Base-by-base conservation (phyloP, 2,888 invertebrate genomes). In the Cyclophora punctaria region DNA sequence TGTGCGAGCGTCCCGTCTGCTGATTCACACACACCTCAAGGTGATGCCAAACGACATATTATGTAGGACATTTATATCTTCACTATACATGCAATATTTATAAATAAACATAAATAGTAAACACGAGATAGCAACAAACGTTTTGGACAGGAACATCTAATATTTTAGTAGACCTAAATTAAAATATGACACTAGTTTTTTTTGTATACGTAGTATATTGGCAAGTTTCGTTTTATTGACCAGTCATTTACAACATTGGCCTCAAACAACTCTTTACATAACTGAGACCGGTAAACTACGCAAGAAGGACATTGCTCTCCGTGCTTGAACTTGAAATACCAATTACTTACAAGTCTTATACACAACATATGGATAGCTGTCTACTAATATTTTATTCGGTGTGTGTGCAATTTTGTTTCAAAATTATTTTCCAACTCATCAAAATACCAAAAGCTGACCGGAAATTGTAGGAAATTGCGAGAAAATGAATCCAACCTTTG, bases 381-480 rank as follows among this genome's bases (percentile, higher is more conserved):
- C 20, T 20, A 20, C 20, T 20, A 20, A 20, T 20, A 20, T 20
- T 20, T 20, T 20, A 20, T 20, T 20, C 20, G 20, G 20, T 20
- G 20, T 20, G 20, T 20, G 20, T 20, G 20, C 20, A 20, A 20
- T 20, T 20, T 20, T 20, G 20, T 20, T 20, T 43, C 35, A 78
- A 83, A 84, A 83, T 80, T 72, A 84, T 80, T 83, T 82, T 78
- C 73, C 73, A 75, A 71, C 72, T 74, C 77, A 80, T 77, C 78
- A 77, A 78, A 74, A 71, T 75, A 78, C 78, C 73, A 78, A 81
- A 80, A 76, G 82, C 63, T 78, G 76, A 56, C 87, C 88, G 88
- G 88, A 88, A 86, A 87, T 88, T 87, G 84, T 85, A 87, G 88
- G 88, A 88, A 87, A 88, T 88, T 88, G 84, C 85, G 80, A 78